A percentile compares a stretch with the other conserved stretches of the same genome.
These are phyloP conservation scores for Mesoligia furuncula DNA, from an alignment of 2,888 invertebrate species.

Conservation along the genomic window DNA sequence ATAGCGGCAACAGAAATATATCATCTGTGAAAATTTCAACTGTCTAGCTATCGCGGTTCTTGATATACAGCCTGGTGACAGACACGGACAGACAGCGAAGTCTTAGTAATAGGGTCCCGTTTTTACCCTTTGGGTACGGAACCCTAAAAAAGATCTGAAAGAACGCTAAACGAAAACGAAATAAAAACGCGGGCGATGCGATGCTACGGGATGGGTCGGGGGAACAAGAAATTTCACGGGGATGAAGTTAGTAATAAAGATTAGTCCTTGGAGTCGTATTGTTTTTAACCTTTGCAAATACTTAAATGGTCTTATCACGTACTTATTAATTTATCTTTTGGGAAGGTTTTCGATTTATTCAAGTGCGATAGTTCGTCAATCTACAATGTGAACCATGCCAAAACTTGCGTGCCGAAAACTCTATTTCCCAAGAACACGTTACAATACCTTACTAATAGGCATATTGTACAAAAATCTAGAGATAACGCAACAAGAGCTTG, in stretches of 20 bases:
- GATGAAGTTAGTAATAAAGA: neutral
- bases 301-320: neutral
- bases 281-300: neutral
- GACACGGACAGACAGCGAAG: too few relatives aligned
- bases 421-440: neutral
- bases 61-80: too few relatives aligned
- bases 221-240: too few relatives aligned
- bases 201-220: neutral
- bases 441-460: neutral
- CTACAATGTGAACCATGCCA: neutral
- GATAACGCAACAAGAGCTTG: constrained; percentile 25
- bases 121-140: too few relatives aligned
- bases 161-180: too few relatives aligned
- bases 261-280: neutral
- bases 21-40: too few relatives aligned
- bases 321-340: neutral
- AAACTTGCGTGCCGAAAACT: neutral
- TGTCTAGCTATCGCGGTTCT: too few relatives aligned
- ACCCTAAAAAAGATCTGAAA: neutral
- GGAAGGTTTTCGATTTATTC: neutral
- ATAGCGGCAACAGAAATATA: too few relatives aligned
- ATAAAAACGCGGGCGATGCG: too few relatives aligned
- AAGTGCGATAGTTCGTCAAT: neutral
- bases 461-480: constrained; percentile 4
- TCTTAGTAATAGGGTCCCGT: too few relatives aligned